phyloP scores from a whole-genome alignment of 2,797 vertebrate genomes.

The Aythya fuligula region DNA sequence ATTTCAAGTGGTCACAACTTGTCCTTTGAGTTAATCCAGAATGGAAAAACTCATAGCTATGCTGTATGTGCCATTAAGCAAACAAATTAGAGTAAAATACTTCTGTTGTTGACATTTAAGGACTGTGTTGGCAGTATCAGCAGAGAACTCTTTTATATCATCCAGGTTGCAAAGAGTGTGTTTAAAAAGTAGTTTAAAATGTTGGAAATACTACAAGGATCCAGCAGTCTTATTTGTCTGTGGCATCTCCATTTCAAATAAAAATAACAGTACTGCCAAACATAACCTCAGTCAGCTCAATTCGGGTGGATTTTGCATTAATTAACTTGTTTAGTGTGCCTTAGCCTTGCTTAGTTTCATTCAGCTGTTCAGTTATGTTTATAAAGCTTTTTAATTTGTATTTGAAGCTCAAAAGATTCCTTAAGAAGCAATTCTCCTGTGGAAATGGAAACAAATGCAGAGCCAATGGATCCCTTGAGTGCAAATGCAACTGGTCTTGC shows the following conservation, averaged over 20 bases:
- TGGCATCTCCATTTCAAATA: not conserved
- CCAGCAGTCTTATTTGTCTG: not conserved
- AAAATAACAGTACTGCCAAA: not conserved
- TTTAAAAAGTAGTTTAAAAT: not conserved
- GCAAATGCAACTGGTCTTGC: conserved; percentile 83
- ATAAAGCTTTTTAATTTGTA: conserved; percentile 12
- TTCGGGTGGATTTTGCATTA: not conserved
- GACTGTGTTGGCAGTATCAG: not conserved
- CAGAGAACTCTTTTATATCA: not conserved
- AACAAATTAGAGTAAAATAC: not conserved
- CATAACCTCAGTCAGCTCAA: not conserved
- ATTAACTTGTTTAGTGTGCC: not conserved
- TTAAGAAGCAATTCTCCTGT: conserved; percentile 95
- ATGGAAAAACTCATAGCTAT: not conserved
- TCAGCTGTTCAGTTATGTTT: not conserved
- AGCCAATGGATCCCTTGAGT: conserved; percentile 87
- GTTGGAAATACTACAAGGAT: not conserved
- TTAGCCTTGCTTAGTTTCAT: not conserved
- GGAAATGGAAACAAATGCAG: conserved; percentile 96
- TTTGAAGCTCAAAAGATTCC: conserved; percentile 90
- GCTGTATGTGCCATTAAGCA: not conserved
- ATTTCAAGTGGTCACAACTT: not conserved
- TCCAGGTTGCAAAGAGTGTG: not conserved
- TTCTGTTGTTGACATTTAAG: not conserved
- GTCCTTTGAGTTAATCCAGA: not conserved